Evolutionary conservation across 2,888 invertebrate genomes (phyloP), one percentile per base, ranked within the genome.

Genomic region (Drosophila infuscata): DNA sequence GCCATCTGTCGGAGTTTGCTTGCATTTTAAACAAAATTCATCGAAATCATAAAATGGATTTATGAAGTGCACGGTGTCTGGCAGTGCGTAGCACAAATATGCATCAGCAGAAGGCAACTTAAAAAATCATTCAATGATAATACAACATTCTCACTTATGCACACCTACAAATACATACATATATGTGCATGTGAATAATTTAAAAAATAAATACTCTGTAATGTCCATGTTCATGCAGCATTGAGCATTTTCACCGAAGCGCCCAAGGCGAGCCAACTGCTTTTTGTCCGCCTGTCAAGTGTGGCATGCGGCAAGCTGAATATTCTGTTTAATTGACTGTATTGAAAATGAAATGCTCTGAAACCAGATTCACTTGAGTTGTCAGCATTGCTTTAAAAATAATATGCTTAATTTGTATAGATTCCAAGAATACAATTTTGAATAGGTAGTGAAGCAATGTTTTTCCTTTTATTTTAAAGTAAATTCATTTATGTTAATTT

Each of bases 11-110:
- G 57, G 38, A 54, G 51, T 66, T 60, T 76, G 60, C 66, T 48
- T 70, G 54, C 70, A 68, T 69, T 71, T 80, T 74, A 79, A 85
- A 70, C 76, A 79, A 77, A 79, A 85, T 80, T 74, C 83, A 85
- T 82, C 80, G 89, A 90, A 82, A 82, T 77, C 83, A 76, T 78
- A 76, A 86, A 76, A 88, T 72, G 86, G 70, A 78, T 82, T 85
- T 82, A 85, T 88, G 70, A 68, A 84, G 79, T 75, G 62, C 65
- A 67, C 29, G 46, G 3, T 63, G 57, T 58, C 63, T 48, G 60
- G 20, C 62, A 41, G 46, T 53, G 64, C 68, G 53, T 73, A 51
- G 66, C 7, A 66, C 7, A 66, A 61, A 73, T 32, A 41, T 59
- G 54, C 69, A 68, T 17, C 69, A 58, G 53, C 54, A 70, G 70